Evolutionary conservation across 2,888 invertebrate species (phyloP), one percentile per base, ranked within the genome.

Genomic region (Cataglyphis albicans): DNA sequence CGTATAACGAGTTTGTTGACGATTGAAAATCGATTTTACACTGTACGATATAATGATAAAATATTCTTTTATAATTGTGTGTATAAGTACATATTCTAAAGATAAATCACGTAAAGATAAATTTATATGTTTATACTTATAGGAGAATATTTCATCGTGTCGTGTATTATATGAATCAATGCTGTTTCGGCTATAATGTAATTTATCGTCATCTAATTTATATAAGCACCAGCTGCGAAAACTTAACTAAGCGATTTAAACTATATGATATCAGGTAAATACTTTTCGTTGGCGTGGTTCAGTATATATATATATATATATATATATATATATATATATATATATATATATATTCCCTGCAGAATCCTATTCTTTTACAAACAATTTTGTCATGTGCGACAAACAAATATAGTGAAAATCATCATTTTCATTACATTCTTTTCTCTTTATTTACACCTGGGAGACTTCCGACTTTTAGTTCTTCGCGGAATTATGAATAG

Each of bases 381-480:
- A 70, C 15, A 57, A 32, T 74, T 41, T 61, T 63, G 21, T 63
- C 32, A 63, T 48, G 63, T 63, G 32, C 61, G n/a, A 59, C 59
- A 18, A n/a, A 57, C 10, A 38, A 74, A 32, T 9, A 44, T 63
- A 32, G 10, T 32, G 6, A 63, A 21, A 12, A 41, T 29, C 59
- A 12, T 41, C 38, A 61, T 74, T 12, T 18, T 63, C 7, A 32
- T 18, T 67, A 25, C 6, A 41, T n/a, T 44, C 55, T 35, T 65
- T 65, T 18, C n/a, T 55, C 7, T 32, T 76, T 76, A 76, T 76
- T 76, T 76, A 76, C 76, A 76, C 9, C 18, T 10, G 21, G n/a
- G 29, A 78, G 29, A 81, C 18, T 21, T 61, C 5, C 15, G 41
- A 25, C 29, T 21, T 55, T 55, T 15, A 18, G 48, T 18, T 52